Conservation (phyloP, 2,113 vertebrate species). For the Ptilorrhoa leucosticta region DNA sequence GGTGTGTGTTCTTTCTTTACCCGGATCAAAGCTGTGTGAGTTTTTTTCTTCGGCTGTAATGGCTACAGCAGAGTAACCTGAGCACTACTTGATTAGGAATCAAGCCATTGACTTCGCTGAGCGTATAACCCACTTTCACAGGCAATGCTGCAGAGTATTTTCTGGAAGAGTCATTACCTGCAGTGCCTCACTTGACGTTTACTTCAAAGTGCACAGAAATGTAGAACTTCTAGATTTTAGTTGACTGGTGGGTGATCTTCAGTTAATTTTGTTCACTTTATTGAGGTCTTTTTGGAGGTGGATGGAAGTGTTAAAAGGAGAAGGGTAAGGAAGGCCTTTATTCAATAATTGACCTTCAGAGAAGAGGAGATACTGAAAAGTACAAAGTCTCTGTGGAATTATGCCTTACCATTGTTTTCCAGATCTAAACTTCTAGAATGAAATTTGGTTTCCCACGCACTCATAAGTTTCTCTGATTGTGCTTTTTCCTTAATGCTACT, state of each 20-base stretch:
- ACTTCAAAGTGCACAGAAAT: not conserved
- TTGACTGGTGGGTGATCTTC: not conserved
- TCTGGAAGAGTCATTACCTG: not conserved
- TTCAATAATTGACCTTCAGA: not conserved
- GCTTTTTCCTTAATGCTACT: not conserved
- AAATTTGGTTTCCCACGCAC: not conserved
- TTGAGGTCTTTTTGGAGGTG: not conserved
- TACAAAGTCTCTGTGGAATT: not conserved
- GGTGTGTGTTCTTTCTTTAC: not conserved
- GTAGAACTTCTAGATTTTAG: not conserved
- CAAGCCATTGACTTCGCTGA: not conserved
- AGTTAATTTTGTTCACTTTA: not conserved
- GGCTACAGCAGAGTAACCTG: not conserved
- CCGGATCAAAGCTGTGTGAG: fast-evolving
- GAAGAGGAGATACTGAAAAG: not conserved
- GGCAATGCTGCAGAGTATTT: not conserved
- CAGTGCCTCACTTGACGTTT: not conserved
- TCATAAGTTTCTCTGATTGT: not conserved
- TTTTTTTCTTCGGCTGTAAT: not conserved
- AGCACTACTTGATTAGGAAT: not conserved
- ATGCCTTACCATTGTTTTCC: not conserved
- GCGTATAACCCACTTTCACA: fast-evolving
- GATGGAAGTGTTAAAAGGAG: not conserved
- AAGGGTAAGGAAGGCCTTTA: not conserved
- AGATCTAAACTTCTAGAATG: not conserved